phyloP scores from a whole-genome alignment of 2,113 vertebrate genomes.

The Siniperca knerii region DNA sequence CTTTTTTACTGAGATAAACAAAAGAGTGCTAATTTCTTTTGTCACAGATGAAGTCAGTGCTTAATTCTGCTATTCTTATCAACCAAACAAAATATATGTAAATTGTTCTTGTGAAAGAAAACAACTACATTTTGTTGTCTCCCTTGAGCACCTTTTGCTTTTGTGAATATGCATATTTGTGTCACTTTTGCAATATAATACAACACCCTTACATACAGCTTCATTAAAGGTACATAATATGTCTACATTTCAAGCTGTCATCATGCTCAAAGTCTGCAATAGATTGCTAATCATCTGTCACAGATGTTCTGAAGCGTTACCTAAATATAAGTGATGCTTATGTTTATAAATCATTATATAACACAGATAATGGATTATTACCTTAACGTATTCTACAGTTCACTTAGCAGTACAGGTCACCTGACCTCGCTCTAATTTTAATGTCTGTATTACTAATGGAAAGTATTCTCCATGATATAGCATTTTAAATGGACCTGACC shows the following conservation, averaged over 20 bases:
- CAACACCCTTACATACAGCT: not conserved
- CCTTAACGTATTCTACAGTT: constrained; percentile 55
- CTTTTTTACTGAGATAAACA: constrained; percentile 1
- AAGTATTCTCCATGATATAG: constrained; percentile 76
- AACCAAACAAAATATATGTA: constrained; percentile 4
- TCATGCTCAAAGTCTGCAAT: not conserved
- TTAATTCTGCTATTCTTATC: constrained; percentile 9
- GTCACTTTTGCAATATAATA: constrained; percentile 12
- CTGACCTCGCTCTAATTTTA: constrained; percentile 75
- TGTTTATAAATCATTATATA: constrained; percentile 37
- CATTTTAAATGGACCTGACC: constrained; percentile 82
- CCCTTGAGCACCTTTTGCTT: constrained; percentile 11
- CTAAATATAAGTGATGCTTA: not conserved
- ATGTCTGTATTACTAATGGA: constrained; percentile 78
- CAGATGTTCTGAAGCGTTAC: not conserved
- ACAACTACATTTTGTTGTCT: constrained; percentile 2
- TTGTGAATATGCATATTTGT: constrained; percentile 2
- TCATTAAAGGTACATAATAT: constrained; percentile 14
- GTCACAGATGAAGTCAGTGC: not conserved
- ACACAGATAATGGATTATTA: constrained; percentile 39
- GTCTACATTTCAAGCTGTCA: not conserved
- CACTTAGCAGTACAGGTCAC: constrained; percentile 60
- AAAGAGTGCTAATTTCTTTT: not conserved
- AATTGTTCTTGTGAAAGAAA: constrained; percentile 11
- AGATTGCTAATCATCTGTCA: not conserved